A percentile compares a stretch with the other conserved stretches of the same genome.
Conservation (phyloP, 2,888 invertebrate genomes). For the Ornithoptera alexandrae region DNA sequence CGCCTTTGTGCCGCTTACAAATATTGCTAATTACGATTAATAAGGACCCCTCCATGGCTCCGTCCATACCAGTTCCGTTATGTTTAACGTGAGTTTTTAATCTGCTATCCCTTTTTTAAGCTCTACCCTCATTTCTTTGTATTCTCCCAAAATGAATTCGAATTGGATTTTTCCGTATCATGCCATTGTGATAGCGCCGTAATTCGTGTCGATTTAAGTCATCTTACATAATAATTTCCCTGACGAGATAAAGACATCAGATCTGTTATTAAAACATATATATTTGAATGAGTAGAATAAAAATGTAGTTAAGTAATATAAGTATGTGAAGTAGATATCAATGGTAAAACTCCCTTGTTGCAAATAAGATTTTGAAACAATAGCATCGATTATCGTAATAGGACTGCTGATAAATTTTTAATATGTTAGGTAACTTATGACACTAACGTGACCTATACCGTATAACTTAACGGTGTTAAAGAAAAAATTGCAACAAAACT, state of each 20-base stretch:
- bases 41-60: conserved; percentile 51
- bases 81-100: conserved; percentile 37
- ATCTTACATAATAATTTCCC: neutral
- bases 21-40: conserved; percentile 74
- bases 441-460: conserved; percentile 66
- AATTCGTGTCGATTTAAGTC: neutral
- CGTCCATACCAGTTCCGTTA: conserved; percentile 30
- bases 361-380: too few relatives aligned
- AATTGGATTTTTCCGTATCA: neutral
- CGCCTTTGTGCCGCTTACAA: conserved; percentile 67
- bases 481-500: conserved; percentile 77
- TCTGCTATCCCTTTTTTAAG: conserved; percentile 30
- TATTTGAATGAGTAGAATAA: neutral
- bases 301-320: neutral
- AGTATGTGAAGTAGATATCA: too few relatives aligned
- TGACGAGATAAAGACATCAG: too few relatives aligned
- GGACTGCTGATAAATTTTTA: conserved; percentile 2
- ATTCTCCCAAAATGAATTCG: conserved; percentile 1
- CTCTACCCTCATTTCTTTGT: conserved; percentile 16
- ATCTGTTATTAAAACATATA: too few relatives aligned
- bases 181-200: neutral
- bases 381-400: neutral
- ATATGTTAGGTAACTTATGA: conserved; percentile 53
- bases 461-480: conserved; percentile 64
- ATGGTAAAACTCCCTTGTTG: too few relatives aligned